These are phyloP conservation scores for Gonatopus flavifemur DNA, from an alignment of 1,140 invertebrate genomes.

Conservation along the genomic window DNA sequence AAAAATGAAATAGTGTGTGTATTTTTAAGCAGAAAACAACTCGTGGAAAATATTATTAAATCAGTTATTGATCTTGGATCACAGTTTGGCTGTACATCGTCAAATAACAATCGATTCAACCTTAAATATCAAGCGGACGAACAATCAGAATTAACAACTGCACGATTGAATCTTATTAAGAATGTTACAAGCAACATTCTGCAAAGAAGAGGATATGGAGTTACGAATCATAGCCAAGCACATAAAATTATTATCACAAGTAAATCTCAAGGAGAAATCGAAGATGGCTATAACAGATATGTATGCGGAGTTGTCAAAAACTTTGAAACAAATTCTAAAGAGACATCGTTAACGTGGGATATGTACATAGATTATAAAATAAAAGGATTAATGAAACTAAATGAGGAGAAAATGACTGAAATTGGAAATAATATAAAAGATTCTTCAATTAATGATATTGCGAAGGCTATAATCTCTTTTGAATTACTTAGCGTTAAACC, in stretches of 20 bases:
- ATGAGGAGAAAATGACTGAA: conserved; percentile 44
- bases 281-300: conserved; percentile 31
- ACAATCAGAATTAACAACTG: conserved; percentile 43
- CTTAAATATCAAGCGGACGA: conserved; percentile 29
- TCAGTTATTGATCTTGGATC: conserved; percentile 15
- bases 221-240: conserved; percentile 26
- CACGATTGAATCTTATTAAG: conserved; percentile 47
- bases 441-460: conserved; percentile 54
- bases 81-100: conserved; percentile 30
- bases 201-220: conserved; percentile 34
- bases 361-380: conserved; percentile 44
- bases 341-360: conserved; percentile 45
- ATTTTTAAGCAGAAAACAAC: conserved; percentile 33
- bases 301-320: conserved; percentile 59
- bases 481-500: conserved; percentile 68
- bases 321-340: conserved; percentile 52
- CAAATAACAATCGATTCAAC: conserved; percentile 13
- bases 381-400: conserved; percentile 37
- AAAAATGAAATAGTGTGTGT: conserved; percentile 33
- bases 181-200: conserved; percentile 47
- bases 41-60: conserved; percentile 29
- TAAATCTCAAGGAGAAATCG: conserved; percentile 48
- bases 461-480: conserved; percentile 64
- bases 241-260: conserved; percentile 50
- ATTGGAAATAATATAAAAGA: conserved; percentile 21